These are phyloP conservation scores for Platorchestia sp. DNA, from an alignment of 1,140 invertebrate genomes.

Conservation along the genomic window DNA sequence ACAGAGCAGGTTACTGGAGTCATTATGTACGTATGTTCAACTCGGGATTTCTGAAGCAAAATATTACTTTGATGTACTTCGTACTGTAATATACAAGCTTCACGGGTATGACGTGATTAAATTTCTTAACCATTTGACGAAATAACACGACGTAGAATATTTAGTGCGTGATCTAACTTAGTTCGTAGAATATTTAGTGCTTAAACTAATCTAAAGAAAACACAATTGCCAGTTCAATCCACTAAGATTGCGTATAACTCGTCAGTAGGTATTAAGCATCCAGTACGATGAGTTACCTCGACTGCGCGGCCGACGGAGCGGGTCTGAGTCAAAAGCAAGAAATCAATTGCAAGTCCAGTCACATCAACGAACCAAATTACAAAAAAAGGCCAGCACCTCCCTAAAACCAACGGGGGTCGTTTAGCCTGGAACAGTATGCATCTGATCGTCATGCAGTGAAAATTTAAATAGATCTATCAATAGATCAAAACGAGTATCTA, in stretches of 20 bases:
- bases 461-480: too few species aligned
- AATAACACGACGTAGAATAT: too few species aligned
- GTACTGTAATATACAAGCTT: background rate
- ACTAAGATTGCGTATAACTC: background rate
- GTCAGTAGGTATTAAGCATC: background rate
- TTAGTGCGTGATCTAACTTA: background rate
- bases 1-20: too few species aligned
- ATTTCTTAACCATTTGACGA: too few species aligned
- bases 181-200: too few species aligned
- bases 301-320: background rate
- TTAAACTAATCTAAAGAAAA: background rate
- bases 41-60: background rate
- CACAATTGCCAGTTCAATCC: background rate
- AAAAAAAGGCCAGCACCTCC: background rate
- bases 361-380: background rate
- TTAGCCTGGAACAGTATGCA: too few species aligned
- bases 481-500: too few species aligned
- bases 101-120: background rate
- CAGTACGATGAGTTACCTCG: background rate
- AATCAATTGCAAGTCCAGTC: background rate
- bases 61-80: background rate
- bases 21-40: background rate
- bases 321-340: background rate
- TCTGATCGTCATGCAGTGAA: too few species aligned
- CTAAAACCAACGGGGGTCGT: too few species aligned